phyloP scores from a whole-genome alignment of 2,888 invertebrate genomes.

The Cantharis nigra region DNA sequence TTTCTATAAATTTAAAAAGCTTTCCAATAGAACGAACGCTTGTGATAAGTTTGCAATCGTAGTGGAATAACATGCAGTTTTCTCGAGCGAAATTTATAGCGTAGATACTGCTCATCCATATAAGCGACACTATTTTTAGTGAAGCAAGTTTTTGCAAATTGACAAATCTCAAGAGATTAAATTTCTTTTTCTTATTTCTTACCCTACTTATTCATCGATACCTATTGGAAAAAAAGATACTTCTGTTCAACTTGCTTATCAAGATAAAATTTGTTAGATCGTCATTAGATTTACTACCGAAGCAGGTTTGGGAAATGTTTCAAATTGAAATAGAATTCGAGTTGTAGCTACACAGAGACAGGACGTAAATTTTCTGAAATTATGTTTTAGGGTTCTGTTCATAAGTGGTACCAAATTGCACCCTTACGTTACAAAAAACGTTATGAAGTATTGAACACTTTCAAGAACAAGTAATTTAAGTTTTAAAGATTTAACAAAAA shows the following conservation, averaged over 20 bases:
- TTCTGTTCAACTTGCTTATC: neutral
- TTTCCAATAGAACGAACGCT: neutral
- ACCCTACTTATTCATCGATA: neutral
- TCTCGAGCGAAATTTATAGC: slow-evolving; percentile 9
- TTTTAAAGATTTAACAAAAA: neutral
- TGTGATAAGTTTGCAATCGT: neutral
- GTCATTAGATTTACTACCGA: neutral
- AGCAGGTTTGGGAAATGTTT: neutral
- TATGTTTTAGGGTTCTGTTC: slow-evolving; percentile 3
- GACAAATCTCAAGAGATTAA: neutral
- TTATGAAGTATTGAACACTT: neutral
- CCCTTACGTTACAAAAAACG: neutral
- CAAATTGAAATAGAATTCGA: slow-evolving; percentile 1
- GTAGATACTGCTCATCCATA: slow-evolving; percentile 10
- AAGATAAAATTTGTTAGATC: neutral
- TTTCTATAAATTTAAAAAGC: neutral
- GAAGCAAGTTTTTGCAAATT: neutral
- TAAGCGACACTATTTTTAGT: slow-evolving; percentile 8
- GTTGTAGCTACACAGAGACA: neutral
- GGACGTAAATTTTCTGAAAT: slow-evolving; percentile 4
- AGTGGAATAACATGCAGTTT: slow-evolving; percentile 11
- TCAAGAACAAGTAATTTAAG: neutral
- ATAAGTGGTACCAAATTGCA: neutral
- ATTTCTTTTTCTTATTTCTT: neutral
- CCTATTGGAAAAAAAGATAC: neutral